Evolutionary conservation across 2,113 vertebrate species (phyloP), one percentile per base, ranked within the genome.

Genomic region (Ahaetulla prasina): DNA sequence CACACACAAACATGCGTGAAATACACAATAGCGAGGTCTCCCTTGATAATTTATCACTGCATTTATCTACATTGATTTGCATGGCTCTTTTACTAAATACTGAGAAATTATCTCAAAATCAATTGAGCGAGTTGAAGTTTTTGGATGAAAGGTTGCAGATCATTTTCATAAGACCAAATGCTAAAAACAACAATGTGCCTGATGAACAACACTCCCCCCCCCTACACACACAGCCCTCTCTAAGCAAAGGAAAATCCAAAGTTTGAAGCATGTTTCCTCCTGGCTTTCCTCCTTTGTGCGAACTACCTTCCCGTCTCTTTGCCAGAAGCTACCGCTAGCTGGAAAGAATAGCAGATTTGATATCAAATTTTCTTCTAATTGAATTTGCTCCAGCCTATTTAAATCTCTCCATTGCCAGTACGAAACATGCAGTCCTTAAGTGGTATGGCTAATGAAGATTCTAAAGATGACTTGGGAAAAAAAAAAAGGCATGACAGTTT

Each of bases 21-120:
- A 90, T 90, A 90, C 11, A 92, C 94, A 93, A 97, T 96, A 95
- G 53, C 92, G 92, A 30, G 57, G 85, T 55, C 94, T 96, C 96
- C 95, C 96, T 97, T 95, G 92, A 94, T 94, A 93, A 95, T 94
- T 95, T 96, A 96, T 55, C 91, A 89, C 93, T 94, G 57, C 60
- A 55, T 91, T 94, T 95, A 89, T 93, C 90, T 89, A 92, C 89
- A 85, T 74, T 89, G 93, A 63, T 74, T 95, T 94, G 55, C 87
- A 92, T 35, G 93, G 55, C 11, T 55, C 92, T 95, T 94, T 85
- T 86, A 4, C 88, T 95, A 87, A 93, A 92, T 88, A 49, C 89
- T 92, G 63, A 94, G 92, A 94, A 94, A 94, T 1, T 11, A 68
- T 49, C 63, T 1, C 92, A 86, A 94, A 96, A 95, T 92, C 43